phyloP scores from a whole-genome alignment of 2,888 invertebrate genomes.

The Dorcus hopei region DNA sequence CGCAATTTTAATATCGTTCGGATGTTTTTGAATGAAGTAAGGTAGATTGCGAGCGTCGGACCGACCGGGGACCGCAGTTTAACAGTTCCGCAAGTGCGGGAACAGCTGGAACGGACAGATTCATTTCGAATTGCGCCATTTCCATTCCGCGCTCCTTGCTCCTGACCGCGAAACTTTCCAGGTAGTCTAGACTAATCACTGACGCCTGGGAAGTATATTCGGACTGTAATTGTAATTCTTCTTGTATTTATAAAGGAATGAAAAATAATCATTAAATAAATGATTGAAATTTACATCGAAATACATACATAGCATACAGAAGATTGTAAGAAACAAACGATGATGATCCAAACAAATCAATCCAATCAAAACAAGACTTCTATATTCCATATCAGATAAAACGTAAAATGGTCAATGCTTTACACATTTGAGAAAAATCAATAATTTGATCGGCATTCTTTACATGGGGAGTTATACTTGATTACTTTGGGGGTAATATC shows the following conservation, averaged over 20 bases:
- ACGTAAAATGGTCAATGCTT: too few relatives aligned
- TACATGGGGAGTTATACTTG: too few relatives aligned
- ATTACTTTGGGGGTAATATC: too few relatives aligned
- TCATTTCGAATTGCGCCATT: conserved; percentile 48
- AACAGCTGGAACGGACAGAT: conserved; percentile 52
- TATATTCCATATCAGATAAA: too few relatives aligned
- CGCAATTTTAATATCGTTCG: background rate
- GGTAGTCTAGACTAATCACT: conserved; percentile 23
- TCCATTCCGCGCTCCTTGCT: conserved; percentile 46
- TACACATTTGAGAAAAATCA: too few relatives aligned
- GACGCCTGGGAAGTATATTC: background rate
- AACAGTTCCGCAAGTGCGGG: conserved; percentile 46
- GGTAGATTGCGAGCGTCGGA: conserved; percentile 7
- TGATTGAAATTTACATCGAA: too few relatives aligned
- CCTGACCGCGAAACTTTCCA: conserved; percentile 48
- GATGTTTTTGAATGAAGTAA: conserved; percentile 11
- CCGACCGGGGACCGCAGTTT: conserved; percentile 34
- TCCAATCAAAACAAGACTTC: too few relatives aligned
- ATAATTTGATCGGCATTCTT: too few relatives aligned
- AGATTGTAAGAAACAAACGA: too few relatives aligned
- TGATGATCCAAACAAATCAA: too few relatives aligned
- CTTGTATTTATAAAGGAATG: too few relatives aligned
- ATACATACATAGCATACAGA: too few relatives aligned
- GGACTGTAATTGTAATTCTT: background rate
- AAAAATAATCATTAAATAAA: background rate